Conservation (phyloP, 2,113 vertebrate genomes). For the Mirounga angustirostris region DNA sequence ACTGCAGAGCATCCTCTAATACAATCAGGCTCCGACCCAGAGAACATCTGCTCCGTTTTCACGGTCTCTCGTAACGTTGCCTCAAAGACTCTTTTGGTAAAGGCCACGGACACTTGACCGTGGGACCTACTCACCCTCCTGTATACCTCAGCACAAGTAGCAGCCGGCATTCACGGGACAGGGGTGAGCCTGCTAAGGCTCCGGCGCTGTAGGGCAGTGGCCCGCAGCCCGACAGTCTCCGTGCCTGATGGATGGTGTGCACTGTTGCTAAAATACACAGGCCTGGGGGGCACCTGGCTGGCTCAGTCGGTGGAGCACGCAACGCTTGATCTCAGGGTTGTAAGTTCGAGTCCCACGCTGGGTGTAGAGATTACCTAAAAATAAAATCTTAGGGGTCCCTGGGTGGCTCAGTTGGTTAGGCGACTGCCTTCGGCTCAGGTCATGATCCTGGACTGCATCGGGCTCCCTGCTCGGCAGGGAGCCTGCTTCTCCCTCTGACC, state of each 20-base stretch:
- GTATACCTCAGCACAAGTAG: neutral
- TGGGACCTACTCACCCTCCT: neutral
- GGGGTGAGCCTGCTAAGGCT: neutral
- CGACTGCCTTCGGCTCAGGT: too few relatives aligned
- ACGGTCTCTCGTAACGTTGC: neutral
- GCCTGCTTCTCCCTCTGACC: too few relatives aligned
- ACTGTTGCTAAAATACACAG: neutral
- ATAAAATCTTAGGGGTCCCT: neutral
- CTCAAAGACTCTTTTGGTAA: neutral
- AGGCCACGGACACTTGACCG: neutral
- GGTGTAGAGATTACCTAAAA: neutral
- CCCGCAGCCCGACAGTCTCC: neutral
- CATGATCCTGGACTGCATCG: too few relatives aligned
- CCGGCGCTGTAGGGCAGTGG: neutral
- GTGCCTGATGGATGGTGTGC: neutral
- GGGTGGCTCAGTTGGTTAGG: too few relatives aligned
- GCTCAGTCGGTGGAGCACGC: neutral
- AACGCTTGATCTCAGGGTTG: neutral
- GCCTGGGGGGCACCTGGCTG: neutral
- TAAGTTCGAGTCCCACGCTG: neutral
- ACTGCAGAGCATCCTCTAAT: neutral
- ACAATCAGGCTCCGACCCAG: too few relatives aligned
- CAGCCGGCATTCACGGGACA: neutral
- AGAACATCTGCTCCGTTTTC: neutral
- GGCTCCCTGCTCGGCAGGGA: too few relatives aligned